These are phyloP conservation scores for Tupaia chinensis DNA, from an alignment of 2,113 vertebrate species.

Conservation along the genomic window DNA sequence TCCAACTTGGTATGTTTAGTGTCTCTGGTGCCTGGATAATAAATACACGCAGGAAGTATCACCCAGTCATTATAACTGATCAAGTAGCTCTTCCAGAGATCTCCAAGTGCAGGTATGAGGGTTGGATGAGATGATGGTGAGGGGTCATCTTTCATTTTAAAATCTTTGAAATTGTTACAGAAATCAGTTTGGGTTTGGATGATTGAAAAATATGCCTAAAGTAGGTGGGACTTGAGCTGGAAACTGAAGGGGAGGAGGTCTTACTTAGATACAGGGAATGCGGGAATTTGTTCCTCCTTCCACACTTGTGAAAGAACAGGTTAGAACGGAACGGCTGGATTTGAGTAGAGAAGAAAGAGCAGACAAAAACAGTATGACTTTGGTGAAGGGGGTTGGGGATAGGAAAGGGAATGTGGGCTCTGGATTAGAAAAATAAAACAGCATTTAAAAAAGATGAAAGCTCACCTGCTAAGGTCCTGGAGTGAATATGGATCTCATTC, in stretches of 20 bases:
- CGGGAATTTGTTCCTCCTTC: neutral
- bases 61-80: neutral
- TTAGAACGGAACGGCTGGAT: neutral
- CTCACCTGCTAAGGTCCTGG: fast-evolving
- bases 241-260: neutral
- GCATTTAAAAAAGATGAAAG: neutral
- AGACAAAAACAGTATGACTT: neutral
- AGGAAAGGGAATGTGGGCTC: neutral
- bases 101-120: neutral
- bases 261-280: neutral
- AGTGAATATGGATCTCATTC: neutral
- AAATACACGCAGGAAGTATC: neutral
- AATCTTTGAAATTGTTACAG: neutral
- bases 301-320: neutral
- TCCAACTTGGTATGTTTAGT: neutral
- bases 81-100: neutral
- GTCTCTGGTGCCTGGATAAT: neutral
- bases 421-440: neutral
- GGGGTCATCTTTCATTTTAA: neutral
- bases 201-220: neutral
- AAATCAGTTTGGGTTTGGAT: neutral
- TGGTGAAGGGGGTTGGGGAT: neutral
- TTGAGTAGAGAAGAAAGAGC: neutral
- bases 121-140: neutral
- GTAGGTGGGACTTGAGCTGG: neutral